Percentiles rank a stretch among this genome's conserved stretches.
Conservation (phyloP, 1,140 invertebrate species). For the Aphis craccivora region DNA sequence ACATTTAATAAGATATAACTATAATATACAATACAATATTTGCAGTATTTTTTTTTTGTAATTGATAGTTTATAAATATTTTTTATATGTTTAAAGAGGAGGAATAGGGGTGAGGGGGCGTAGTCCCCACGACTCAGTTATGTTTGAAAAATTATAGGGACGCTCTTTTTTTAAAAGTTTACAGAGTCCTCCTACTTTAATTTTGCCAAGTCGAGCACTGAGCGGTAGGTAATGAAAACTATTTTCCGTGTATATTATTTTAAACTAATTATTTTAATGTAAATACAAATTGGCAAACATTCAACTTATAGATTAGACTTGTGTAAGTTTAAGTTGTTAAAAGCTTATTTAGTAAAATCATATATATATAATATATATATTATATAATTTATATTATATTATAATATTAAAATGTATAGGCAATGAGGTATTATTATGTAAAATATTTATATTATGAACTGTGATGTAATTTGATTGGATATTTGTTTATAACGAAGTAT, state of each 20-base stretch:
- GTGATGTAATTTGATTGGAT: not conserved
- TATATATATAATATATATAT: not conserved
- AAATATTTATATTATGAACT: not conserved
- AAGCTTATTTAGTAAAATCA: not conserved
- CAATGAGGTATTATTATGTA: not conserved
- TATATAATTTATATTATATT: not conserved
- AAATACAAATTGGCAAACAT: not conserved
- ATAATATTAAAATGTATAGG: not conserved
- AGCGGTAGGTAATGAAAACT: not conserved
- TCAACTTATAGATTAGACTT: not conserved
- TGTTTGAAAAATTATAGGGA: too few relatives aligned
- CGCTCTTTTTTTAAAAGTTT: too few relatives aligned
- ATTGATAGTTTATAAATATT: too few relatives aligned
- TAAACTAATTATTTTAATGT: not conserved
- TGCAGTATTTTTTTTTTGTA: too few relatives aligned
- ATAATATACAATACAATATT: too few relatives aligned
- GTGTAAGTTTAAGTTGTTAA: not conserved
- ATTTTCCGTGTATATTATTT: not conserved
- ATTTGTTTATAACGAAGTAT: not conserved
- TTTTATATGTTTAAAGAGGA: too few relatives aligned
- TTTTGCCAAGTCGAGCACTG: too few relatives aligned
- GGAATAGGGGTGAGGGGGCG: too few relatives aligned
- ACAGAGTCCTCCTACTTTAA: too few relatives aligned
- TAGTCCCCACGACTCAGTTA: too few relatives aligned
- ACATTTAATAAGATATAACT: too few relatives aligned